Base-by-base conservation (phyloP, 1,140 invertebrate genomes). In the Phocides pigmalion region DNA sequence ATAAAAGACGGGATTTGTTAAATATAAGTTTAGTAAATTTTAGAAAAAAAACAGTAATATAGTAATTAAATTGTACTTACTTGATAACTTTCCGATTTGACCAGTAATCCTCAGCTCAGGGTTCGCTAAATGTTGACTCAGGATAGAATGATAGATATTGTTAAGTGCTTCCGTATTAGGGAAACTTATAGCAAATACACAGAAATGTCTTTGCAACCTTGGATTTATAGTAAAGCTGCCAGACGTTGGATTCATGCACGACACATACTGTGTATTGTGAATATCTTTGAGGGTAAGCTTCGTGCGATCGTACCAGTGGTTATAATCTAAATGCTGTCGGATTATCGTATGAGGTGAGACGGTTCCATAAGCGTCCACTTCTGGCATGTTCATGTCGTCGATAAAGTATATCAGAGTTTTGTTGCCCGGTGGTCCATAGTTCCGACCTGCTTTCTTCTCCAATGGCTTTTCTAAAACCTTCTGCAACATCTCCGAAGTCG, bases 321-420 rank as follows among this genome's bases (percentile, higher is more conserved):
- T 95, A 80, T 99, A 99, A 88, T 99, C 98, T 71, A 99, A 91
- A 91, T 99, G 98, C 81, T 99, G 98, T 15, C 98, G 93, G 51
- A 99, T 98, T 4, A 99, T 91, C 0, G 98, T 99, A 83, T 99
- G 98, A 0, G 98, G 98, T 90, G 99, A 98, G 0, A 99, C 98
- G 0, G 98, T 99, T 9, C 97, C 98, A 79, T 99, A 99, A 44
- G 93, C 87, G 90, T 99, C 98, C 5, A 98, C 98, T 93, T 98
- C 97, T 11, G 98, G 98, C 98, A 99, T 99, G 83, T 99, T 99
- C 95, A 99, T 96, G 79, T 99, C 98, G 84, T 99, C 98, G 62
- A 99, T 96, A 86, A 99, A 99, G 84, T 99, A 99, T 63, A 99
- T 95, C n/a, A 99, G 91, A 0, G 95, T 96, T 88, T 98, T 98